A percentile compares a stretch with the other conserved stretches of the same genome.
phyloP scores from a whole-genome alignment of 1,140 invertebrate species.

The Heliconius hewitsoni region DNA sequence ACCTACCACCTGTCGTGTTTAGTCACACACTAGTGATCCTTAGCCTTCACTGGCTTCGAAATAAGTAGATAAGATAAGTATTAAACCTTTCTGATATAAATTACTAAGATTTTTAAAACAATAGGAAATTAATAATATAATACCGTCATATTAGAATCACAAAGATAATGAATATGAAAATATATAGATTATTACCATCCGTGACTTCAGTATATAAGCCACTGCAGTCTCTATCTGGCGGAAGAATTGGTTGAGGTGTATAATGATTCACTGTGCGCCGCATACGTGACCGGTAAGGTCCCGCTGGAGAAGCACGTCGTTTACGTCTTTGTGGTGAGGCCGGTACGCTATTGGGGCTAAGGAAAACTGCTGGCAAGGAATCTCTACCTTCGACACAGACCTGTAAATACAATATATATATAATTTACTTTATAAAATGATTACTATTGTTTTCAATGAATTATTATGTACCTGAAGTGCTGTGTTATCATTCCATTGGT shows the following conservation, averaged over 20 bases:
- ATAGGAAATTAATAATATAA: neutral
- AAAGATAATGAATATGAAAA: neutral
- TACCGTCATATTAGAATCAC: neutral
- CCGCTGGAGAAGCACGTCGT: constrained; percentile 76
- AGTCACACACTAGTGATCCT: no score
- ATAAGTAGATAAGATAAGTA: no score
- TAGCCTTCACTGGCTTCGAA: no score
- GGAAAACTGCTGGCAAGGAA: constrained; percentile 85
- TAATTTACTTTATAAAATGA: constrained; percentile 14
- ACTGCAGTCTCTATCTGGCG: constrained; percentile 91
- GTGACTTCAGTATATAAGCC: constrained; percentile 84
- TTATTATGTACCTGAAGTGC: constrained; percentile 59
- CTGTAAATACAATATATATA: constrained; percentile 42
- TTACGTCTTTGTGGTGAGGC: constrained; percentile 84
- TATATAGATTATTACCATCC: neutral
- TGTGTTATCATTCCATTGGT: constrained; percentile 66
- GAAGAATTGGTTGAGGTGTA: constrained; percentile 95
- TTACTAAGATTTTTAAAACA: no score
- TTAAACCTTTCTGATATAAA: no score
- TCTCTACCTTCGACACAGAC: constrained; percentile 74
- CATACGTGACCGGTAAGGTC: constrained; percentile 73
- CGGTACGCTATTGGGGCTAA: constrained; percentile 87
- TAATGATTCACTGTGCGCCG: constrained; percentile 82
- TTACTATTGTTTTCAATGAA: constrained; percentile 4
- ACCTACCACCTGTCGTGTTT: no score